Percentiles rank a stretch among this genome's conserved stretches.
Evolutionary conservation across 2,113 vertebrate species (phyloP).

Genomic region (Heliornis fulica): DNA sequence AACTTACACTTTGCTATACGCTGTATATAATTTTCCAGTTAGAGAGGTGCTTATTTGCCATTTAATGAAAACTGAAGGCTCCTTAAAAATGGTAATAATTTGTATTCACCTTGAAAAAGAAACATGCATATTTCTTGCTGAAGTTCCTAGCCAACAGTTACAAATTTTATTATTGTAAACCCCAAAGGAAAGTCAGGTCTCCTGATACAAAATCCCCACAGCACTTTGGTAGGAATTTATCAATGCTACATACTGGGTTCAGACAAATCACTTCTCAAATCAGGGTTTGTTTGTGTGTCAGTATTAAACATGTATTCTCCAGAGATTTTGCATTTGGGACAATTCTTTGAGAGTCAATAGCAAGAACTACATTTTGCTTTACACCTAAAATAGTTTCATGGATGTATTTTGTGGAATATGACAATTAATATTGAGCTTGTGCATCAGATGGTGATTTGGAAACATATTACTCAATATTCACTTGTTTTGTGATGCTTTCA

Average conservation of each 20-base stretch:
- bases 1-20: not conserved
- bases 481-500: not conserved
- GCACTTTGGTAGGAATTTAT: not conserved
- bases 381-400: not conserved
- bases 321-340: not conserved
- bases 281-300: not conserved
- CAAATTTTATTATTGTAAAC: not conserved
- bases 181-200: not conserved
- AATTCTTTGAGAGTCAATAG: not conserved
- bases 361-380: not conserved
- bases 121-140: not conserved
- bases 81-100: not conserved
- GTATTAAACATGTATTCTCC: not conserved
- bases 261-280: not conserved
- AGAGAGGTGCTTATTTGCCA: not conserved
- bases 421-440: not conserved
- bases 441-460: not conserved
- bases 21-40: not conserved
- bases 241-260: not conserved
- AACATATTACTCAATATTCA: not conserved
- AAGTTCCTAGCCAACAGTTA: not conserved
- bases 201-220: not conserved
- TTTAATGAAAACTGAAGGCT: not conserved
- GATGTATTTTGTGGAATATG: not conserved
- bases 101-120: not conserved